Conservation (phyloP, 1,140 invertebrate genomes). For the Plectus sambesii region DNA sequence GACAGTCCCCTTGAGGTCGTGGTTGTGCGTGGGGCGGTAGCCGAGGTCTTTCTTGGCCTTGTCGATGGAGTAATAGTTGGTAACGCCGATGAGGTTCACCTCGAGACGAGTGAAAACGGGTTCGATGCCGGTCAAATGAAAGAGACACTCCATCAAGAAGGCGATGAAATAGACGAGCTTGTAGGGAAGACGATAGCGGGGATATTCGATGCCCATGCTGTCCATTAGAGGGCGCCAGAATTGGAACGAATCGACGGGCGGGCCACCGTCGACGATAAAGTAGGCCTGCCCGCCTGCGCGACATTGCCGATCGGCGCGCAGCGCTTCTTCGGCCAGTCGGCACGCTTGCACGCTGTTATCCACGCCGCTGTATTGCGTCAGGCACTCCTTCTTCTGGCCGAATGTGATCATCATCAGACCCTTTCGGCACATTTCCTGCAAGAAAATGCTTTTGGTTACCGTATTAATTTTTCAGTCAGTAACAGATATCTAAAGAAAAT, state of each 20-base stretch:
- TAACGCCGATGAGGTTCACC: conserved; percentile 25
- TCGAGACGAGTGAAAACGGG: conserved; percentile 30
- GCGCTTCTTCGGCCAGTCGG: conserved; percentile 28
- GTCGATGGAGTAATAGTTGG: conserved; percentile 31
- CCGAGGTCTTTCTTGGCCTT: conserved; percentile 22
- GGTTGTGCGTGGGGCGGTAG: conserved; percentile 15
- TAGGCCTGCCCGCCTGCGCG: conserved; percentile 25
- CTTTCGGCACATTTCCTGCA: conserved; percentile 21
- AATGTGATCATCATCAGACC: conserved; percentile 16
- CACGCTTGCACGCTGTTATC: conserved; percentile 26
- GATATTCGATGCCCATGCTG: conserved; percentile 10
- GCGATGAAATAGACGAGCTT: conserved; percentile 24
- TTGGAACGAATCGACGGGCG: conserved; percentile 17
- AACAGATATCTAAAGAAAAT: too few species aligned
- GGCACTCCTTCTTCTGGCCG: conserved; percentile 14
- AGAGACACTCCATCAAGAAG: conserved; percentile 21
- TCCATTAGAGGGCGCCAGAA: conserved; percentile 22
- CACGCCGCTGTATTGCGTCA: conserved; percentile 33
- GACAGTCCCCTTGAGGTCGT: conserved; percentile 11
- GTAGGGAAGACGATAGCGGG: conserved; percentile 15
- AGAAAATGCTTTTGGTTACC: too few species aligned
- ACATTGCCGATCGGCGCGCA: conserved; percentile 15
- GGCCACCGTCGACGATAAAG: conserved; percentile 27
- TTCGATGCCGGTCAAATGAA: conserved; percentile 21
- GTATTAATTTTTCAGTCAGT: too few species aligned